Evolutionary conservation across 2,113 vertebrate genomes (phyloP).

Genomic region (Porphyrio hochstetteri): DNA sequence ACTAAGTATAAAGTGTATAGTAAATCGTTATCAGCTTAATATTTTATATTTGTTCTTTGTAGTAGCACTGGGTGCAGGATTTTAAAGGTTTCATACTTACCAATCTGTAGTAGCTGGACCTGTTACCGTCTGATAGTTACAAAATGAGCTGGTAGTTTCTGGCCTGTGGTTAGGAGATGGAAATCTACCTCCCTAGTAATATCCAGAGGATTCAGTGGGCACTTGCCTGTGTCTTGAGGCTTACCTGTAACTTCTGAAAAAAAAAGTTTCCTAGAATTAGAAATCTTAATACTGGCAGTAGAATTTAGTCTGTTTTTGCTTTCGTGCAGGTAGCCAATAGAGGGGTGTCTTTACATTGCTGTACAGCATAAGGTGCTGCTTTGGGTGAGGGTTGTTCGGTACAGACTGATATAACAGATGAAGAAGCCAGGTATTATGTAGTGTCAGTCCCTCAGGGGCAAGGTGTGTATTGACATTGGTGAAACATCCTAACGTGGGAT

Average conservation of each 20-base stretch:
- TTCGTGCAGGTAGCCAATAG: background rate
- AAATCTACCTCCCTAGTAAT: background rate
- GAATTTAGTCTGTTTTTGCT: background rate
- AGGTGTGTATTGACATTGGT: background rate
- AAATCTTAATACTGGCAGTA: background rate
- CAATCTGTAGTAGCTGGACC: background rate
- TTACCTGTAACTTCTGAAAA: background rate
- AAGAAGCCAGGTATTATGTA: background rate
- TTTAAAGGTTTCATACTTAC: background rate
- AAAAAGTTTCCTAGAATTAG: background rate
- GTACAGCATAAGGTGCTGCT: background rate
- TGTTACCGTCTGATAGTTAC: background rate
- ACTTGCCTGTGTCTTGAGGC: background rate
- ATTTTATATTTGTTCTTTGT: conserved; percentile 22
- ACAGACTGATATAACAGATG: background rate
- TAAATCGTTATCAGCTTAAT: background rate
- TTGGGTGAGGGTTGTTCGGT: background rate
- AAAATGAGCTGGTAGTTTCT: background rate
- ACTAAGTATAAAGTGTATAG: background rate
- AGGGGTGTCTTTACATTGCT: background rate
- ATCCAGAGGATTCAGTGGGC: background rate
- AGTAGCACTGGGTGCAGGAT: background rate
- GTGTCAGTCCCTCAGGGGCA: background rate
- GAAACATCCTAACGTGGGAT: background rate
- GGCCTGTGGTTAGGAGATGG: background rate